Percentiles rank a stretch among this genome's conserved stretches.
Evolutionary conservation across 35 echinoderm and acorn worm species (phyloP).

Genomic region (Ophioderma brevispina): DNA sequence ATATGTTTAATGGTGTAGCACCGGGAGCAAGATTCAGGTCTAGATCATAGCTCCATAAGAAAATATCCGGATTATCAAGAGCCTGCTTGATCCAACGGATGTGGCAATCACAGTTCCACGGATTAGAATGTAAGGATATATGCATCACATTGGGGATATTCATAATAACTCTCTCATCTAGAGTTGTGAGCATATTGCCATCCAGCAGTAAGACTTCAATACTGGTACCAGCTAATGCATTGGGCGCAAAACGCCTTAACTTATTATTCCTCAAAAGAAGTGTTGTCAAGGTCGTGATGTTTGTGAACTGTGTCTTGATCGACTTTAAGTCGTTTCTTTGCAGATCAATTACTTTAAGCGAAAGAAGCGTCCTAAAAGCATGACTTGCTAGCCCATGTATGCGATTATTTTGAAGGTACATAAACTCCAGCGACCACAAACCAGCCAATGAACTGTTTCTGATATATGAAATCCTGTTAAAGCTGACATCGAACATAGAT

Average conservation of each 20-base stretch:
- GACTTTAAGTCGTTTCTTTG: slow-evolving; percentile 6
- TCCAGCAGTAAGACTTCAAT: slow-evolving; percentile 22
- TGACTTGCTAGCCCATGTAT: neutral
- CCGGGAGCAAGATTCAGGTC: slow-evolving; percentile 27
- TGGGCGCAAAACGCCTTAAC: neutral
- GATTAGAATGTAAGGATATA: slow-evolving; percentile 41
- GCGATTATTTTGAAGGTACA: slow-evolving; percentile 16
- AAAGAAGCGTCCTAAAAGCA: neutral
- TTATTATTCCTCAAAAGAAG: slow-evolving; percentile 28
- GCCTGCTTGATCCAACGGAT: slow-evolving; percentile 58
- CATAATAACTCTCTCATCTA: slow-evolving; percentile 2
- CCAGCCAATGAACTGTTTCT: slow-evolving; percentile 26
- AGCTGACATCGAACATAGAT: slow-evolving; percentile 1
- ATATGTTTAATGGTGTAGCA: neutral
- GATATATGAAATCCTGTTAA: slow-evolving; percentile 8
- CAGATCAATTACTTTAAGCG: slow-evolving; percentile 14
- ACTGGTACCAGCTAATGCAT: slow-evolving; percentile 35
- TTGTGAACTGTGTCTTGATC: slow-evolving; percentile 16
- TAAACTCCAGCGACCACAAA: neutral
- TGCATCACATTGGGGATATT: neutral
- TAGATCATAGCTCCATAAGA: neutral
- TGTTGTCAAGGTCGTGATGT: slow-evolving; percentile 23
- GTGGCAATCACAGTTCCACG: slow-evolving; percentile 78
- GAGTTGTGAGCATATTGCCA: slow-evolving; percentile 40
- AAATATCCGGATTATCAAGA: neutral